Conservation (phyloP, 1,140 invertebrate species). For the Neotoxoptera formosana region DNA sequence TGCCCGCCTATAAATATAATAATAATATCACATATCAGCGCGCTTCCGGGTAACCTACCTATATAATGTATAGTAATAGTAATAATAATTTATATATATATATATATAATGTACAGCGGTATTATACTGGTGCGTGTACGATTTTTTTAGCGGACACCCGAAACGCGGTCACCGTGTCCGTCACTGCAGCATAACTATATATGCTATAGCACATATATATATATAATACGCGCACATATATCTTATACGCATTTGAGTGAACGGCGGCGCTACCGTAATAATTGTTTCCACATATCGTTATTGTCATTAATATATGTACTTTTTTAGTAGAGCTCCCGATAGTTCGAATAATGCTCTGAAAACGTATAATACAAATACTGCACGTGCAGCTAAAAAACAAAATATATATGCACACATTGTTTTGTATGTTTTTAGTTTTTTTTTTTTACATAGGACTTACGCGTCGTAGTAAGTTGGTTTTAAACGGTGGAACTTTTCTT, state of each 20-base stretch:
- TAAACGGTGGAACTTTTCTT: no score
- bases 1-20: not conserved
- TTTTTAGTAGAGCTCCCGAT: no score
- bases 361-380: no score
- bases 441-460: not conserved
- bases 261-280: not conserved
- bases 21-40: not conserved
- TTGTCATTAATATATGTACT: not conserved
- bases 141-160: not conserved
- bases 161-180: not conserved
- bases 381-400: no score
- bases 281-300: not conserved
- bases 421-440: not conserved
- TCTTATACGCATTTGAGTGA: not conserved
- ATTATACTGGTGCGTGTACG: not conserved
- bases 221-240: not conserved
- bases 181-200: no score
- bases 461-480: not conserved
- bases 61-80: not conserved
- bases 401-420: no score
- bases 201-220: no score
- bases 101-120: no score
- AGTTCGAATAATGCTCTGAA: no score
- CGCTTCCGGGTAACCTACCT: not conserved
- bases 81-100: not conserved